Evolutionary conservation across 2,888 invertebrate species (phyloP).

Genomic region (Apodemia arnacis): DNA sequence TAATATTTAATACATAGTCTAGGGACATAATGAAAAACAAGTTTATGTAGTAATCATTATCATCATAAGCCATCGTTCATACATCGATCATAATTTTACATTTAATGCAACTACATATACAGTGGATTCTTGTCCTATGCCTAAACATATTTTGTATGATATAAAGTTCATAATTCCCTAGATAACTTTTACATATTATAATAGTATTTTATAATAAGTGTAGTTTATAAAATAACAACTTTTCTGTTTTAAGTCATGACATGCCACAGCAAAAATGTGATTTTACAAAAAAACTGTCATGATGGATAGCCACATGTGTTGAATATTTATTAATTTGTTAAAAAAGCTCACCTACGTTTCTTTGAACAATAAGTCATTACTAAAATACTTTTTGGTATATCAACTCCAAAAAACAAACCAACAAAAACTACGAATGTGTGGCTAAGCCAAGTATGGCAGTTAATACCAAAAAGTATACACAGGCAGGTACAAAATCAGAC

Average conservation of each 20-base stretch:
- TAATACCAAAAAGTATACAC: not conserved
- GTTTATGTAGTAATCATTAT: not conserved
- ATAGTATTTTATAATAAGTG: not conserved
- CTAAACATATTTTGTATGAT: conserved; percentile 3
- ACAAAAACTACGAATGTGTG: not conserved
- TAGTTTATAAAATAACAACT: not conserved
- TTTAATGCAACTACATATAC: not conserved
- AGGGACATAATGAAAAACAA: not conserved
- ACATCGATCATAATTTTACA: not conserved
- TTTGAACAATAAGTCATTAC: no score
- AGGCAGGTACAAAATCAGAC: not conserved
- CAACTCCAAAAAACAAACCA: no score
- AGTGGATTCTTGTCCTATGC: not conserved
- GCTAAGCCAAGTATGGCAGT: not conserved
- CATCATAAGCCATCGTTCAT: not conserved
- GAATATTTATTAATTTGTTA: no score
- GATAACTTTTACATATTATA: conserved; percentile 4
- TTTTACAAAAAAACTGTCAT: not conserved
- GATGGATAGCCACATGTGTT: no score
- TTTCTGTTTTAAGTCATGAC: not conserved
- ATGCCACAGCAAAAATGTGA: conserved; percentile 1
- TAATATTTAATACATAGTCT: not conserved
- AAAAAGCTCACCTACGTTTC: no score
- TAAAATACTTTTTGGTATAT: no score
- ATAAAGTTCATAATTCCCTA: not conserved